These are phyloP conservation scores for Hemibates koningsi DNA, from an alignment of 2,113 vertebrate genomes.

Conservation along the genomic window DNA sequence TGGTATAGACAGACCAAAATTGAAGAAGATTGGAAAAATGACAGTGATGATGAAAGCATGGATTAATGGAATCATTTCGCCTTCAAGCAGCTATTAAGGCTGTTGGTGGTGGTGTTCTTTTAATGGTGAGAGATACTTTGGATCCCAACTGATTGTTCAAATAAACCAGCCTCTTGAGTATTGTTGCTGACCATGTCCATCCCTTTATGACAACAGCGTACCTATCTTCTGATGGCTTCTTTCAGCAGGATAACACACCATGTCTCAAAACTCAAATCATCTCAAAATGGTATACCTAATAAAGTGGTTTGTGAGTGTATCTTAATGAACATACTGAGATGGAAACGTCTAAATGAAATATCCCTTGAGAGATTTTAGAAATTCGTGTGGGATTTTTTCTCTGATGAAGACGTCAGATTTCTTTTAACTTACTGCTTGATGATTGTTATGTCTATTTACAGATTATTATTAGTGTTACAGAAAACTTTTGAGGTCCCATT, in stretches of 20 bases:
- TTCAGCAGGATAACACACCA: not conserved
- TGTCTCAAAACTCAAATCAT: not conserved
- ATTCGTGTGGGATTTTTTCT: not conserved
- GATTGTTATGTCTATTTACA: not conserved
- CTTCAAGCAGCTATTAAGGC: not conserved
- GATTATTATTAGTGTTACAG: not conserved
- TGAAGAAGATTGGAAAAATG: not conserved
- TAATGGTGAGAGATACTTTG: not conserved
- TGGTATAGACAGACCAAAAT: not conserved
- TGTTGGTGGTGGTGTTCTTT: not conserved
- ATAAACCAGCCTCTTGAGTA: not conserved
- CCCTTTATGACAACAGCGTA: not conserved
- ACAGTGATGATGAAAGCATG: not conserved
- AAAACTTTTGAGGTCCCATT: not conserved
- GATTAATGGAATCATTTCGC: not conserved
- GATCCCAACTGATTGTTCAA: not conserved
- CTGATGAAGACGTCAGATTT: not conserved
- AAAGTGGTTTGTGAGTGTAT: not conserved
- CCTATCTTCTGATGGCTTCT: not conserved
- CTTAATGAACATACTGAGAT: not conserved
- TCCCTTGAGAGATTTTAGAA: not conserved
- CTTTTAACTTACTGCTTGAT: not conserved
- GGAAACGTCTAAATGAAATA: not conserved
- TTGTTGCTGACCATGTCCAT: not conserved
- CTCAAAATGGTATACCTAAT: not conserved